Evolutionary conservation across 2,888 invertebrate genomes (phyloP).

Genomic region (Ochropacha duplaris): DNA sequence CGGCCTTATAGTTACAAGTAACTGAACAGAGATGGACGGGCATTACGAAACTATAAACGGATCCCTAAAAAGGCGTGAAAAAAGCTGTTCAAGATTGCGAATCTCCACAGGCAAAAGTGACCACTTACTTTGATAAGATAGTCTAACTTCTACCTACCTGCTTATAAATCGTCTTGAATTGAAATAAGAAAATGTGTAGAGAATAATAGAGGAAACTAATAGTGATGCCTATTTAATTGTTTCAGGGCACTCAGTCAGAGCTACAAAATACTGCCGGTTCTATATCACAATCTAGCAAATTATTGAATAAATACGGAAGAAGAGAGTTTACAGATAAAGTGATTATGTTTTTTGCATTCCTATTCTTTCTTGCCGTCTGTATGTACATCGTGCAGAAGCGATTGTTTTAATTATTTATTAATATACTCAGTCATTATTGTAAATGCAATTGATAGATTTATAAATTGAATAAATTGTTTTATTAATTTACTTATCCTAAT

Average conservation of each 20-base stretch:
- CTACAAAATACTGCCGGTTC: constrained; percentile 92
- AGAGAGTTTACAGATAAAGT: constrained; percentile 98
- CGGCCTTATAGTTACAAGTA: too few relatives aligned
- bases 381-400: constrained; percentile 96
- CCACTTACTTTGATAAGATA: too few relatives aligned
- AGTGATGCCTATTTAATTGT: constrained; percentile 13
- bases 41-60: too few relatives aligned
- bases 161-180: too few relatives aligned
- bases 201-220: not conserved
- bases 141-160: too few relatives aligned
- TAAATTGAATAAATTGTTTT: constrained; percentile 26
- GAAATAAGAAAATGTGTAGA: too few relatives aligned
- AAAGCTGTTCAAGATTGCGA: too few relatives aligned
- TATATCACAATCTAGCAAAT: constrained; percentile 94
- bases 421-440: constrained; percentile 9
- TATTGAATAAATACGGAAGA: constrained; percentile 96
- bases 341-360: constrained; percentile 92
- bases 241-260: constrained; percentile 89
- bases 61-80: too few relatives aligned
- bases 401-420: constrained; percentile 82
- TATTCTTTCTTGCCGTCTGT: constrained; percentile 94
- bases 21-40: too few relatives aligned
- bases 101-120: too few relatives aligned
- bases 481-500: constrained; percentile 24
- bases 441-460: constrained; percentile 18